These are phyloP conservation scores for Osmerus eperlanus DNA, from an alignment of 2,113 vertebrate species.

Conservation along the genomic window DNA sequence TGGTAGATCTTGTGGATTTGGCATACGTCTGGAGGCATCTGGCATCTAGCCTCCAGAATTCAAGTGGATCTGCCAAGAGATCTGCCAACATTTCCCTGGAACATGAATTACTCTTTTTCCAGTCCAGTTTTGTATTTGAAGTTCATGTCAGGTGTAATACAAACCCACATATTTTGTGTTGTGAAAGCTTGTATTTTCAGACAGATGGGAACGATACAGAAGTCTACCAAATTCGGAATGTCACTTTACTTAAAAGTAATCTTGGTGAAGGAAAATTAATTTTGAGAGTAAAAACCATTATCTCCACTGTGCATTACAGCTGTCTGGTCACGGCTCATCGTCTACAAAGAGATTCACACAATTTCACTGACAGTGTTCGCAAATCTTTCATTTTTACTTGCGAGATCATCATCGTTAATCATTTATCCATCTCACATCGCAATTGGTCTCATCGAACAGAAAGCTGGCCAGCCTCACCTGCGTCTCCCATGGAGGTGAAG, in stretches of 20 bases:
- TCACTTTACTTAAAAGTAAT: too few relatives aligned
- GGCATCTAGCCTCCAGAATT: slow-evolving; percentile 11
- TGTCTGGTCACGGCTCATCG: too few relatives aligned
- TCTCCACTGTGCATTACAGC: too few relatives aligned
- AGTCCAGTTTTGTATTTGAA: slow-evolving; percentile 8
- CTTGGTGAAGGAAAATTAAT: too few relatives aligned
- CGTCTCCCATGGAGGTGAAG: slow-evolving; percentile 98
- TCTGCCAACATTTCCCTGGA: slow-evolving; percentile 21
- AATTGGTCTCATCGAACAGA: too few relatives aligned
- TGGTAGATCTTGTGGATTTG: slow-evolving; percentile 5
- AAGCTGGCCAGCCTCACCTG: slow-evolving; percentile 75
- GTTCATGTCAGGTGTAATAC: slow-evolving; percentile 16
- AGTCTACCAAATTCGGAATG: too few relatives aligned
- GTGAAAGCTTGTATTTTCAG: slow-evolving; percentile 13
- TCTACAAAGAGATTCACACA: too few relatives aligned
- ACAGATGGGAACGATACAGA: not conserved
- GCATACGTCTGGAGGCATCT: not conserved
- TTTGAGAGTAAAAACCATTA: too few relatives aligned
- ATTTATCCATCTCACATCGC: too few relatives aligned
- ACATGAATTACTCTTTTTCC: not conserved
- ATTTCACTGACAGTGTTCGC: too few relatives aligned
- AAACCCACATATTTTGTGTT: slow-evolving; percentile 32
- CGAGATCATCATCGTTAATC: too few relatives aligned
- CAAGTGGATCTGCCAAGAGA: slow-evolving; percentile 22
- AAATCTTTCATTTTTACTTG: too few relatives aligned